phyloP scores from a whole-genome alignment of 2,888 invertebrate species.

The Orchestes rusci region DNA sequence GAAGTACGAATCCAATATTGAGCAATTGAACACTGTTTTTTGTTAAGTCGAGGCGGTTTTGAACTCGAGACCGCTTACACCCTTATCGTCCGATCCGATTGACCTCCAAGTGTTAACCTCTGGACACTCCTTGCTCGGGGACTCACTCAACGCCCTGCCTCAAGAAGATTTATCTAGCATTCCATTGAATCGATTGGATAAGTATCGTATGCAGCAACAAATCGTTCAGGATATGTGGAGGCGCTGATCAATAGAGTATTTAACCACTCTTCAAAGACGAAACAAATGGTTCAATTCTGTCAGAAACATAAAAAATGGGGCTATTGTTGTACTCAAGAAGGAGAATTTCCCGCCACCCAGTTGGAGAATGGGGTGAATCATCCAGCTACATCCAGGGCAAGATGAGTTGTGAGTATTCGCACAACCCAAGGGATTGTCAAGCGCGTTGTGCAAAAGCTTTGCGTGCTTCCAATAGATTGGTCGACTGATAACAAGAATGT shows the following conservation, averaged over 20 bases:
- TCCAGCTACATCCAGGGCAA: too few relatives aligned
- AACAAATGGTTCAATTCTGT: not conserved
- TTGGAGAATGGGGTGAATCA: not conserved
- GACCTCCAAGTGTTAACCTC: too few relatives aligned
- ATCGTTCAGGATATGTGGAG: not conserved
- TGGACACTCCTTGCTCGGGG: conserved; percentile 10
- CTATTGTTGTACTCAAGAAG: not conserved
- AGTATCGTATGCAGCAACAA: not conserved
- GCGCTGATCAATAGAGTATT: not conserved
- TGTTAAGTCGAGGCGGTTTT: conserved; percentile 10
- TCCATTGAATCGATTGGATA: not conserved
- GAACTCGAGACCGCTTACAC: too few relatives aligned
- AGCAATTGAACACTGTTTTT: conserved; percentile 7
- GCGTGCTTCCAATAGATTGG: too few relatives aligned
- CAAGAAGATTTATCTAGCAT: not conserved
- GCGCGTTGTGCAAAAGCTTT: too few relatives aligned
- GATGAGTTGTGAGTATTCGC: too few relatives aligned
- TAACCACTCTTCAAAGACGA: not conserved
- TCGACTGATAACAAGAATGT: too few relatives aligned
- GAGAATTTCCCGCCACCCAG: not conserved
- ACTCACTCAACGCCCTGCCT: too few relatives aligned
- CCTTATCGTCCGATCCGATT: too few relatives aligned
- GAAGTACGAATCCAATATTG: conserved; percentile 5
- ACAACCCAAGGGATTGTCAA: too few relatives aligned
- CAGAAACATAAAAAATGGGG: not conserved